Evolutionary conservation across 2,797 vertebrate genomes (phyloP), one percentile per base, ranked within the genome.

Genomic region (Onychomys torridus): DNA sequence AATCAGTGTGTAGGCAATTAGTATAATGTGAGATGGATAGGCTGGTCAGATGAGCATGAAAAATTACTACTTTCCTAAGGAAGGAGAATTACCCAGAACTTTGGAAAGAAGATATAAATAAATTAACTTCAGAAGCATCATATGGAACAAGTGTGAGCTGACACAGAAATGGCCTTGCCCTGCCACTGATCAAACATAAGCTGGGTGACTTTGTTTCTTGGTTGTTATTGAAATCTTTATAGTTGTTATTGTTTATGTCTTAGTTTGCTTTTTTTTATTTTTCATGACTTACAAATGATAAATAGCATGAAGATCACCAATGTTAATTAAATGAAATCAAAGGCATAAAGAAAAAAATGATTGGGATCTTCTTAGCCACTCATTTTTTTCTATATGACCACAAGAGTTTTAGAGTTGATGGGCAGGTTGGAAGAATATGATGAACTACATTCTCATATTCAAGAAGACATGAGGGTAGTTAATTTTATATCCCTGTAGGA

Each of bases 321-420:
- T 57, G 40, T 76, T 73, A n/a, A 52, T 52, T 77, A 61, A 94
- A 21, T 89, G 55, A 95, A 92, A 77, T 71, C 75, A 23, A 90
- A 92, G 6, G 0, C 9, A 65, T 10, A 52, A 40, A 90, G 32
- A 78, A 25, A 61, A 32, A 82, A 81, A 19, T 32, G 40, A 21
- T 21, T 86, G 16, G 13, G 23, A n/a, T 57, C 40, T 49, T 78
- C 46, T 75, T 76, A 67, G 37, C 13, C 32, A 21, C 37, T 76
- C 87, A 71, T 52, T 87, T 52, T 55, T 17, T n/a, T 17, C 2
- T 34, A 1, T 1, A 23, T 8, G 40, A 14, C 11, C 23, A 75
- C 13, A 63, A 59, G 19, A 23, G 12, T 59, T 12, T 67, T 76
- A 16, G 29, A 49, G 19, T 34, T 75, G 75, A 19, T 55, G 61